phyloP scores from a whole-genome alignment of 2,888 invertebrate genomes.

The Lasius fuliginosus region DNA sequence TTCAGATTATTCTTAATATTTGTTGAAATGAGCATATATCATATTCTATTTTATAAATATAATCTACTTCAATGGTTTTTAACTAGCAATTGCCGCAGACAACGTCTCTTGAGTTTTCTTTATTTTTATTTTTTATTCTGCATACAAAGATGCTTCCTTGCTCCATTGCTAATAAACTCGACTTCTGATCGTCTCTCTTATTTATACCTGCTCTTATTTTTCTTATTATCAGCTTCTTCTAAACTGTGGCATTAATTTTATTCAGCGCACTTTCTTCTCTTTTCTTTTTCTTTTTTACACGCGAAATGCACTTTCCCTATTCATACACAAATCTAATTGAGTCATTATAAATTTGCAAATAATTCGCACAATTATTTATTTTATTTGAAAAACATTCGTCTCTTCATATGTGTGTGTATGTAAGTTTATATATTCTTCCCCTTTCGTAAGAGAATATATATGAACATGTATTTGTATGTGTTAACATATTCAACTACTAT shows the following conservation, averaged over 20 bases:
- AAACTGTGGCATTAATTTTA: not conserved
- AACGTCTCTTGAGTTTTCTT: not conserved
- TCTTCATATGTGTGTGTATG: not conserved
- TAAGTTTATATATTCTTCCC: not conserved
- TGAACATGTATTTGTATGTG: not conserved
- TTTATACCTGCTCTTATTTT: not conserved
- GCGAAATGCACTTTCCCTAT: conserved; percentile 5
- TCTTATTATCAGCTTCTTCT: not conserved
- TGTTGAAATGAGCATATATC: conserved; percentile 19
- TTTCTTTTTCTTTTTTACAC: not conserved
- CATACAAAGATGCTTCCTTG: conserved; percentile 32
- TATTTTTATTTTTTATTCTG: not conserved
- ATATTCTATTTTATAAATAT: not conserved
- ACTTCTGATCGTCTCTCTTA: conserved; percentile 21
- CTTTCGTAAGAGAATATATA: not conserved
- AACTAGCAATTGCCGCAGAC: not conserved
- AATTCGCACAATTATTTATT: conserved; percentile 10
- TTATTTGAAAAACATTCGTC: not conserved
- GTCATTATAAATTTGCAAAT: not conserved
- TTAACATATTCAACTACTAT: not conserved
- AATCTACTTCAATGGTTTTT: conserved; percentile 16
- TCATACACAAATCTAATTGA: conserved; percentile 10
- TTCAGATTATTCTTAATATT: conserved; percentile 14
- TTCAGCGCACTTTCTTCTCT: not conserved
- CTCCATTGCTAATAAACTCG: conserved; percentile 28